These are phyloP conservation scores for Carassius auratus DNA, from an alignment of 2,113 vertebrate genomes.

Conservation along the genomic window DNA sequence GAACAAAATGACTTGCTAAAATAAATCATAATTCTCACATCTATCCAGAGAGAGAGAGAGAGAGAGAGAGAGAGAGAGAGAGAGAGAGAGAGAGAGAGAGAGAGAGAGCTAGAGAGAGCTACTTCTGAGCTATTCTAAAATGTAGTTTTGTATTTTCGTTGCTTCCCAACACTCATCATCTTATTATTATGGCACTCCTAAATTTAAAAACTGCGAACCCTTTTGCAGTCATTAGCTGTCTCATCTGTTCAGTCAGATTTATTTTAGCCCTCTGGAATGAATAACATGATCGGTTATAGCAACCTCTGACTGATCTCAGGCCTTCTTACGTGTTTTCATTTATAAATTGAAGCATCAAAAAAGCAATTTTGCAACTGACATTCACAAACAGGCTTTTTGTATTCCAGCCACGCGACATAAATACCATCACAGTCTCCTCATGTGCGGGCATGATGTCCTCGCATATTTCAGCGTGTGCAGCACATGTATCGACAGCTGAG, in stretches of 20 bases:
- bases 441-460: conserved; percentile 41
- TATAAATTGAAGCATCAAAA: conserved; percentile 45
- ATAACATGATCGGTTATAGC: conserved; percentile 26
- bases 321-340: conserved; percentile 36
- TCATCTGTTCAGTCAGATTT: conserved; percentile 37
- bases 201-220: conserved; percentile 12
- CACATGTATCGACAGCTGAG: conserved; percentile 42
- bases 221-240: conserved; percentile 36
- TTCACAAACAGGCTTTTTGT: conserved; percentile 48
- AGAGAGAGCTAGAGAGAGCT: too few relatives aligned
- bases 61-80: not conserved
- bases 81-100: not conserved
- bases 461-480: conserved; percentile 34
- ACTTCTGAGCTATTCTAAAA: not conserved
- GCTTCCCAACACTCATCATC: not conserved
- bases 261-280: conserved; percentile 21
- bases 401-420: conserved; percentile 40
- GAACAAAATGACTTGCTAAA: not conserved
- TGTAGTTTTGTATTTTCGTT: not conserved
- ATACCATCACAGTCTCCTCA: conserved; percentile 34
- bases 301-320: conserved; percentile 37
- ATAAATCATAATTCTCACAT: not conserved
- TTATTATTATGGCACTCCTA: not conserved
- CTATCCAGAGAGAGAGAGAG: not conserved
- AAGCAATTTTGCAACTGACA: conserved; percentile 45